These are phyloP conservation scores for Neopelma chrysocephalum DNA, from an alignment of 2,797 vertebrate genomes.

Conservation along the genomic window DNA sequence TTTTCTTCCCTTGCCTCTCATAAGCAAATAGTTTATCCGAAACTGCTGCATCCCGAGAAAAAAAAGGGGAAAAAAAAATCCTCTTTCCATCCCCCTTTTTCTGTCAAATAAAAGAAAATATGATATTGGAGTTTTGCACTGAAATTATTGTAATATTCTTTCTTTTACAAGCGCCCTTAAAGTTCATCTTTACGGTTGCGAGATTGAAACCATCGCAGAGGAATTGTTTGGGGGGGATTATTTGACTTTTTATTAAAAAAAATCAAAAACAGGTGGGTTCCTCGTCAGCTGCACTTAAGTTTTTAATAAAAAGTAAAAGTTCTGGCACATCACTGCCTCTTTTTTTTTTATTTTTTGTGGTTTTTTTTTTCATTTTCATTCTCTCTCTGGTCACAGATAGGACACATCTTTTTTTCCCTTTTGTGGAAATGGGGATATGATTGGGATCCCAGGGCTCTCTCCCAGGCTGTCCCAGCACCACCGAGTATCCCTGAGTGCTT, in stretches of 20 bases:
- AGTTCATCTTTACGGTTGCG: conserved; percentile 40
- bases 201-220: conserved; percentile 56
- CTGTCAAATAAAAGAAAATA: conserved; percentile 50
- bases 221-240: conserved; percentile 63
- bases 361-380: background rate
- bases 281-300: background rate
- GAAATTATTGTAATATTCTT: conserved; percentile 42
- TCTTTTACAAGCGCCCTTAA: conserved; percentile 51
- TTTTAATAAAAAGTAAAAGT: conserved; percentile 69
- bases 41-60: background rate
- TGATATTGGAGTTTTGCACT: conserved; percentile 40
- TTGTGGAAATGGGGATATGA: background rate
- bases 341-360: too few species aligned
- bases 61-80: background rate
- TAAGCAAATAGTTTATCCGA: background rate
- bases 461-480: accelerated
- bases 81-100: background rate
- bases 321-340: conserved; percentile 24
- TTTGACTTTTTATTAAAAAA: conserved; percentile 66
- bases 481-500: accelerated
- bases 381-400: background rate
- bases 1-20: background rate
- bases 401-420: background rate
- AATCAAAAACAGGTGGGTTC: conserved; percentile 68
- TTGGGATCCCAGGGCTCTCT: background rate